Base-by-base conservation (phyloP, 1,140 invertebrate species). In the Megalopta genalis region DNA sequence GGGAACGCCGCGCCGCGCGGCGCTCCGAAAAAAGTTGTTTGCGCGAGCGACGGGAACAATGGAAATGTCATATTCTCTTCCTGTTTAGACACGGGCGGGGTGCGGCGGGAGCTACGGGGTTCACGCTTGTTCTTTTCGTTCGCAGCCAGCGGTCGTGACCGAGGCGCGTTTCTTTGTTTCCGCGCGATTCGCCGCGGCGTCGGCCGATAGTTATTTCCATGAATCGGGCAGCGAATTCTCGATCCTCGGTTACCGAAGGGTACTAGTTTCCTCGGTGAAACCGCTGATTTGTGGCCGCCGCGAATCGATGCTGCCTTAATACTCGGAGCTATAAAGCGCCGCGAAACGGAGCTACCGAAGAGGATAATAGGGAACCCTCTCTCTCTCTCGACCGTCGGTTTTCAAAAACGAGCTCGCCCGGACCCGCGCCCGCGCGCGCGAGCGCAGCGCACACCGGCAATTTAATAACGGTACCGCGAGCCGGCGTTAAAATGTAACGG, bases 211-310 rank as follows among this genome's bases (percentile, higher is more conserved):
- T 88, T 87, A 89, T 84, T 87, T 88, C 87, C 81, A 79, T 62
- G 87, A 87, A 89, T 87, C 86, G 67, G 52, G 67, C 75, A 79
- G 81, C 82, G 78, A 83, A 88, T 88, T 86, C 86, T 73, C 77
- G 59, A 83, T 75, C 59, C 59, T 85, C 71, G 66, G 75, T 81
- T n/a, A 57, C 84, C 84, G 62, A 14, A 86, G 75, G 80, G 83
- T 86, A 85, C 84, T 85, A 85, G 84, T 86, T 86, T 85, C 80
- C 75, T 85, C 75, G 75, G 52, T 74, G 84, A 82, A 86, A 86
- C 84, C 80, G 16, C 63, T 86, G 84, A 85, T 86, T 85, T 86
- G 83, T 77, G 84, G 75, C 84, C 37, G 83, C 75, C 76, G 75
- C 73, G 79, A 85, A 85, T 86, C 84, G 83, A 86, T 82, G 83